These are phyloP conservation scores for Spondyliosoma cantharus DNA, from an alignment of 2,797 vertebrate species.

Conservation along the genomic window DNA sequence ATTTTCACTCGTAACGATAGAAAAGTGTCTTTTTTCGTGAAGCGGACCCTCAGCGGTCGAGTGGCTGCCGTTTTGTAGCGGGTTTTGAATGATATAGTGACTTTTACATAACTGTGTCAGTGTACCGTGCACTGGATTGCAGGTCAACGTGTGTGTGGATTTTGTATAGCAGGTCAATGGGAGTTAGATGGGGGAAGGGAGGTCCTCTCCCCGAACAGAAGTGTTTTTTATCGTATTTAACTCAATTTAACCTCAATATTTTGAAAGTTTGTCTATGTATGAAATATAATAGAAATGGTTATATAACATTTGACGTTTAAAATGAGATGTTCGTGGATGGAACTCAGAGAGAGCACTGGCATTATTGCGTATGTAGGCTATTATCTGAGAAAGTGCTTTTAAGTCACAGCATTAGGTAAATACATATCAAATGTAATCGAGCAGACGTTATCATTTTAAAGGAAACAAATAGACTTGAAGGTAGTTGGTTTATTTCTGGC, in stretches of 20 bases:
- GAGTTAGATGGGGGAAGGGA: slow-evolving; percentile 60
- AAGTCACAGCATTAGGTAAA: not conserved
- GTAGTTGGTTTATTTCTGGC: not conserved
- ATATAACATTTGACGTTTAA: not conserved
- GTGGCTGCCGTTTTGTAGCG: accelerated
- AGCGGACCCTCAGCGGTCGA: accelerated
- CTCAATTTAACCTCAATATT: not conserved
- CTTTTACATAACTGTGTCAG: slow-evolving; percentile 87
- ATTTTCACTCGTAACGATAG: accelerated
- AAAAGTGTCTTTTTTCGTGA: accelerated
- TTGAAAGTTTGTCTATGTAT: accelerated
- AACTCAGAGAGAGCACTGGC: not conserved
- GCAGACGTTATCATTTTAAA: not conserved
- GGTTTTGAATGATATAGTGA: slow-evolving; percentile 5
- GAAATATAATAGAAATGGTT: not conserved
- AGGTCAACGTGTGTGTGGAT: slow-evolving; percentile 83
- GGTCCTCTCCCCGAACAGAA: slow-evolving; percentile 3
- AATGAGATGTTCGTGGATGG: not conserved
- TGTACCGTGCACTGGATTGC: slow-evolving; percentile 81
- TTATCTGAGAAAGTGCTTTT: not conserved
- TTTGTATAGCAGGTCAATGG: slow-evolving; percentile 78
- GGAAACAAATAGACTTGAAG: not conserved
- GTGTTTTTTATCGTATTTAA: not conserved
- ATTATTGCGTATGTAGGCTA: not conserved
- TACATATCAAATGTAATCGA: not conserved